A percentile compares a stretch with the other conserved stretches of the same genome.
Conservation (phyloP, 2,113 vertebrate species). For the Oxyruncus cristatus region DNA sequence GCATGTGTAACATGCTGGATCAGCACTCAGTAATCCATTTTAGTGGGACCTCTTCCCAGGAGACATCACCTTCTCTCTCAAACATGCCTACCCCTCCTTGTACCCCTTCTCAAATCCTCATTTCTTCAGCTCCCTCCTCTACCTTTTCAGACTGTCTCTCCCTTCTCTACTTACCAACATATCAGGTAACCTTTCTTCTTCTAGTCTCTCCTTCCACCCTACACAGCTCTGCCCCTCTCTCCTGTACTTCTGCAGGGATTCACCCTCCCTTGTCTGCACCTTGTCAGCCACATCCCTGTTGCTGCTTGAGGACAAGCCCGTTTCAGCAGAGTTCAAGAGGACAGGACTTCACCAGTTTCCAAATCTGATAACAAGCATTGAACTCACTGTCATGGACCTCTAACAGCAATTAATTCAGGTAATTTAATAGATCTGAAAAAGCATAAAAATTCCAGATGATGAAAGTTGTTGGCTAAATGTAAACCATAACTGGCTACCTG, state of each 20-base stretch:
- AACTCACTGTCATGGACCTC: neutral
- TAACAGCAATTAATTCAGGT: neutral
- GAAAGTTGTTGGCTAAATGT: neutral
- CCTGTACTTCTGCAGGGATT: neutral
- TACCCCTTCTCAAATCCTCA: neutral
- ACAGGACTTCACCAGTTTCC: neutral
- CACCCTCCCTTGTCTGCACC: neutral
- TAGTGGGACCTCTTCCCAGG: neutral
- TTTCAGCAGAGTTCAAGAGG: neutral
- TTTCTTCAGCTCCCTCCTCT: neutral
- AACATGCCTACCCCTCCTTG: neutral
- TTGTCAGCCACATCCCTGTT: neutral
- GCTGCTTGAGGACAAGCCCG: fast-evolving
- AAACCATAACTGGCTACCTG: neutral
- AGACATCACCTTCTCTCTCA: neutral
- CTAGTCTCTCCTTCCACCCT: neutral
- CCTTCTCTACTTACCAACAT: neutral
- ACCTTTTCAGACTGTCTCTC: neutral
- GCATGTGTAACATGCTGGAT: neutral
- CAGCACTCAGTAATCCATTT: neutral
- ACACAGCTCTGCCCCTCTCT: neutral
- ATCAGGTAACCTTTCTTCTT: neutral
- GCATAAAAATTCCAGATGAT: neutral
- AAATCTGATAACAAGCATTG: neutral
- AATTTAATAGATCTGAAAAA: neutral